These are phyloP conservation scores for Apomyelois bistriatella DNA, from an alignment of 2,888 invertebrate species.

Conservation along the genomic window DNA sequence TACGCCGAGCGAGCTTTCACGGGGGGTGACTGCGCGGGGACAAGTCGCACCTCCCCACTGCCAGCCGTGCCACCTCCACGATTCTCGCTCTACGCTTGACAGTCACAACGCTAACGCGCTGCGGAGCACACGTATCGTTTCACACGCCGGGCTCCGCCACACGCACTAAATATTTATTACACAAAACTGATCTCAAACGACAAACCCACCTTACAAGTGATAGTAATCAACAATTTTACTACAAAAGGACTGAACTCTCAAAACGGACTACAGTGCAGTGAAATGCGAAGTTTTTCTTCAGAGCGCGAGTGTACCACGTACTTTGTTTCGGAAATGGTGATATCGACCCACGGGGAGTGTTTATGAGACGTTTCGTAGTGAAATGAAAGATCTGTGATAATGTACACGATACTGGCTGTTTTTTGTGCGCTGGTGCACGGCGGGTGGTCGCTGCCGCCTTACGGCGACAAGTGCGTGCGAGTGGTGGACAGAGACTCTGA, in stretches of 20 bases:
- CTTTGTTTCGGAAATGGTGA: constrained; percentile 80
- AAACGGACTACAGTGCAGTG: constrained; percentile 67
- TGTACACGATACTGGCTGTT: constrained; percentile 65
- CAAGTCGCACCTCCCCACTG: constrained; percentile 67
- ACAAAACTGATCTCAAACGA: constrained; percentile 53
- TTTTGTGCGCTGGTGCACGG: constrained; percentile 77
- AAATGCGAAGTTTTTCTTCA: constrained; percentile 74
- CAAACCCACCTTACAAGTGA: constrained; percentile 38
- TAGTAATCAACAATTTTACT: constrained; percentile 34
- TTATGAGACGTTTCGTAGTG: constrained; percentile 76
- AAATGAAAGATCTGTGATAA: constrained; percentile 79
- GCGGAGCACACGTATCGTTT: constrained; percentile 55
- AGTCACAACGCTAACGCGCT: constrained; percentile 70
- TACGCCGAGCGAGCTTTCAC: constrained; percentile 44
- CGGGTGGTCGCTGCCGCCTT: constrained; percentile 76
- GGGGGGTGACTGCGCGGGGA: constrained; percentile 47
- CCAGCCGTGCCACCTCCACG: constrained; percentile 69
- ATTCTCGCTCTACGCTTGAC: constrained; percentile 61
- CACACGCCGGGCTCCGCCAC: constrained; percentile 52
- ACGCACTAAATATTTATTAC: constrained; percentile 72
- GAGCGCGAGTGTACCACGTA: constrained; percentile 64
- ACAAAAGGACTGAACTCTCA: constrained; percentile 38
- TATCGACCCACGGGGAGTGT: constrained; percentile 78
- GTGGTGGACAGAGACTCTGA: constrained; percentile 66
- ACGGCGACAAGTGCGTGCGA: constrained; percentile 73